Percentiles rank a stretch among this genome's conserved stretches.
phyloP scores from a whole-genome alignment of 2,888 invertebrate species.

The Apotomis capreana region DNA sequence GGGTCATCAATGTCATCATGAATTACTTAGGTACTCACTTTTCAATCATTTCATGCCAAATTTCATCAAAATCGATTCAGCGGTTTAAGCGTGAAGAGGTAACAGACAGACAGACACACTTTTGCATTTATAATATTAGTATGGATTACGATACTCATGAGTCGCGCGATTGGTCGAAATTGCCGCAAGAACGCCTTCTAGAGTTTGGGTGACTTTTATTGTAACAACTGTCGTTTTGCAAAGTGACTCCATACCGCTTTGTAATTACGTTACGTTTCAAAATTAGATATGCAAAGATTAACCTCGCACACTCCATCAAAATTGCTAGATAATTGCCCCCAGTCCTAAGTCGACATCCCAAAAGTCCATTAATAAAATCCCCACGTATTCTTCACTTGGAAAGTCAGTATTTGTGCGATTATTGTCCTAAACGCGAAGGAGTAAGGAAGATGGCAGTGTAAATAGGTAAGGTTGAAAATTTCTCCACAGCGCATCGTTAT shows the following conservation, averaged over 20 bases:
- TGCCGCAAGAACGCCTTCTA: too few species aligned
- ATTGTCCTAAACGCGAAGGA: background rate
- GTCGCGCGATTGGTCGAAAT: too few species aligned
- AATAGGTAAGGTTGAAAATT: background rate
- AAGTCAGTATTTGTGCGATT: background rate
- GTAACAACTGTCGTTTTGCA: too few species aligned
- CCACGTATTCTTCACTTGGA: background rate
- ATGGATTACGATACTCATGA: too few species aligned
- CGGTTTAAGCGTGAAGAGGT: too few species aligned
- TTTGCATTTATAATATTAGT: too few species aligned
- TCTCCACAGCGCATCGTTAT: background rate
- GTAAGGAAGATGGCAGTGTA: background rate
- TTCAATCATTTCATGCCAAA: too few species aligned
- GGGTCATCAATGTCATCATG: too few species aligned
- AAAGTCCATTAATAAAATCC: constrained; percentile 20
- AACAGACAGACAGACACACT: too few species aligned
- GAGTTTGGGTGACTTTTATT: too few species aligned
- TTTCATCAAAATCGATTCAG: too few species aligned
- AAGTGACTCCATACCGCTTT: background rate
- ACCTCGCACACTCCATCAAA: constrained; percentile 29
- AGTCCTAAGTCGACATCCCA: constrained; percentile 29
- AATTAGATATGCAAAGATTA: constrained; percentile 29
- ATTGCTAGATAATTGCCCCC: constrained; percentile 33
- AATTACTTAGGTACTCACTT: too few species aligned
- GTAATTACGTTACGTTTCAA: background rate